phyloP scores from a whole-genome alignment of 2,888 invertebrate species.

The Gari tellinella region DNA sequence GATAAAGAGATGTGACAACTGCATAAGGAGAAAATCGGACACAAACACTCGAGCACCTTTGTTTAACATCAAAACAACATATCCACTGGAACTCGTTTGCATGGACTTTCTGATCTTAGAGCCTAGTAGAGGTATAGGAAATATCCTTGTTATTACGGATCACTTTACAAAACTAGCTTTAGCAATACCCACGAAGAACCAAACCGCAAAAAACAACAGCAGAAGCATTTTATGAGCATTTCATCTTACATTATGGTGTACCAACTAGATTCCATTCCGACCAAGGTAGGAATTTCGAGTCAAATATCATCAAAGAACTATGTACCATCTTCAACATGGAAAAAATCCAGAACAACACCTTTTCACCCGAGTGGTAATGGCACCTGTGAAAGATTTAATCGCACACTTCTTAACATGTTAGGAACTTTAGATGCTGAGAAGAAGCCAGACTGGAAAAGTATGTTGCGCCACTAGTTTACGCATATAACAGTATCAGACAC shows the following conservation, averaged over 20 bases:
- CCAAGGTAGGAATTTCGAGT: slow-evolving; percentile 30
- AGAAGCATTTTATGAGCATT: slow-evolving; percentile 22
- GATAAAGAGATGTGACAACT: slow-evolving; percentile 18
- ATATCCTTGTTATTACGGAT: slow-evolving; percentile 26
- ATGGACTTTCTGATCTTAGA: slow-evolving; percentile 35
- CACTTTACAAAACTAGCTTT: slow-evolving; percentile 32
- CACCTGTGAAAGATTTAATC: slow-evolving; percentile 38
- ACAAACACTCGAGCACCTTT: slow-evolving; percentile 10
- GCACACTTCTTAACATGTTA: slow-evolving; percentile 39
- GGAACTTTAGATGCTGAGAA: slow-evolving; percentile 26
- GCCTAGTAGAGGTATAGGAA: slow-evolving; percentile 16
- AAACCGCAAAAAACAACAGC: slow-evolving; percentile 39
- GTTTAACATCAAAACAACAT: slow-evolving; percentile 20
- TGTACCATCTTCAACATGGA: slow-evolving; percentile 7
- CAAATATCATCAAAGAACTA: slow-evolving; percentile 22
- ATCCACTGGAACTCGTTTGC: slow-evolving; percentile 34
- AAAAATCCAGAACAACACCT: slow-evolving; percentile 38
- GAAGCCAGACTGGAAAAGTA: slow-evolving; percentile 39
- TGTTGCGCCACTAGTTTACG: slow-evolving; percentile 19
- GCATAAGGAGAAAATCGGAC: slow-evolving; percentile 23
- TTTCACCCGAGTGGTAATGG: slow-evolving; percentile 57
- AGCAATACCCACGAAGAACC: slow-evolving; percentile 26
- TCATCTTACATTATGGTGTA: slow-evolving; percentile 24
- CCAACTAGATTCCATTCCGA: slow-evolving; percentile 19
- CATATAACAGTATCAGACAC: slow-evolving; percentile 40